Base-by-base conservation (phyloP, 2,113 vertebrate species). In the Cettia cetti region DNA sequence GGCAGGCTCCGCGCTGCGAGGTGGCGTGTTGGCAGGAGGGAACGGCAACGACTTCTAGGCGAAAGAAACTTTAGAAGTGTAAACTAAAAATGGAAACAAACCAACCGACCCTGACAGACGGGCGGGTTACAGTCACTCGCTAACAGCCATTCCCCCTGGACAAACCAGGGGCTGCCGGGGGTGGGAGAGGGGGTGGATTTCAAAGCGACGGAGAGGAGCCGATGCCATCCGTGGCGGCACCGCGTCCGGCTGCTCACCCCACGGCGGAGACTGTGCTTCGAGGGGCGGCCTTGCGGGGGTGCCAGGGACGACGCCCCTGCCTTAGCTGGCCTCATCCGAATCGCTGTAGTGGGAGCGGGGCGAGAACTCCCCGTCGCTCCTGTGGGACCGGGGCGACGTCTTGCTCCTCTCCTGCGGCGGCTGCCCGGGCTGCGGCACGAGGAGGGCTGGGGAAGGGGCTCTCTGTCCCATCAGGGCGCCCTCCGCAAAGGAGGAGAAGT, bases 261-360 rank as follows among this genome's bases (percentile, higher is more conserved):
- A 10, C 42, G 61, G 66, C 35, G 12, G 45, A 84, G 82, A 87
- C 91, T 28, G 69, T 47, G 69, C 85, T 86, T 63, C 49, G 49
- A 70, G 39, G 47, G 66, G 70, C 23, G 53, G 39, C 52, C 33
- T 39, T 9, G 52, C 20, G 33, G 37, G 22, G 3, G 3, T 26
- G 69, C 35, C 4, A 33, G 20, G 69, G 22, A 9, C 19, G 50
- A 54, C 21, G 5, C 37, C 65, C 60, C 52, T 50, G 61, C 83
- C 42, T 97, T 98, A 98, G 96, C 97, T 98, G 75, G 98, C 98
- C 97, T 99, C 99, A 28, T 99, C 99, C 26, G 99, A 99, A 98
- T 99, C 99, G 97, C 99, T 99, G 98, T 99, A 99, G 96, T 99
- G 99, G 37, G 99, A 99, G 77, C 97, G 98, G 6, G 99, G 99